These are phyloP conservation scores for Scaeva pyrastri DNA, from an alignment of 2,888 invertebrate species.

Conservation along the genomic window DNA sequence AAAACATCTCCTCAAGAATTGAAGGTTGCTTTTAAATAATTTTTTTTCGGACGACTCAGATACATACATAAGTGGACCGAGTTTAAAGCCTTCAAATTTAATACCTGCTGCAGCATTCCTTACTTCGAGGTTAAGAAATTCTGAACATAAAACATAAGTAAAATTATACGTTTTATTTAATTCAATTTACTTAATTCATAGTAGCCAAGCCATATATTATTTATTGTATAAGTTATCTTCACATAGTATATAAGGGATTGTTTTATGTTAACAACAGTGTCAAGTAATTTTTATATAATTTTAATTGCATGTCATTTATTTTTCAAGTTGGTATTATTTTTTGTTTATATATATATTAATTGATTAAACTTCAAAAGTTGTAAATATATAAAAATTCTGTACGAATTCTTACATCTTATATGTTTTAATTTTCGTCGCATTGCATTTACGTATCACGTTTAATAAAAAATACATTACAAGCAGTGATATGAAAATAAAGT, in stretches of 20 bases:
- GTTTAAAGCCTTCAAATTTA: too few relatives aligned
- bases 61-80: too few relatives aligned
- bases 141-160: not conserved
- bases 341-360: slow-evolving; percentile 27
- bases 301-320: slow-evolving; percentile 38
- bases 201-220: slow-evolving; percentile 73
- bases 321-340: slow-evolving; percentile 8
- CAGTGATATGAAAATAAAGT: slow-evolving; percentile 16
- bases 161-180: slow-evolving; percentile 60
- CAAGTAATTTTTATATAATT: slow-evolving; percentile 40
- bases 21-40: too few relatives aligned
- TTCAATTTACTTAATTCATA: slow-evolving; percentile 71
- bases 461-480: slow-evolving; percentile 54
- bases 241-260: slow-evolving; percentile 65
- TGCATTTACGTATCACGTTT: slow-evolving; percentile 74
- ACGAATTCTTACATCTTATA: slow-evolving; percentile 41
- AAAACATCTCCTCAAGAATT: too few relatives aligned
- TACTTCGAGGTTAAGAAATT: not conserved
- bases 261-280: slow-evolving; percentile 62
- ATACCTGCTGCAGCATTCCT: not conserved
- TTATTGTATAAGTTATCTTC: slow-evolving; percentile 67
- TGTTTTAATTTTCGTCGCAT: slow-evolving; percentile 71
- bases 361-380: slow-evolving; percentile 64
- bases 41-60: too few relatives aligned
- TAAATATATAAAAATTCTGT: slow-evolving; percentile 70